Base-by-base conservation (phyloP, 2,888 invertebrate species). In the Invenusta paracnida region DNA sequence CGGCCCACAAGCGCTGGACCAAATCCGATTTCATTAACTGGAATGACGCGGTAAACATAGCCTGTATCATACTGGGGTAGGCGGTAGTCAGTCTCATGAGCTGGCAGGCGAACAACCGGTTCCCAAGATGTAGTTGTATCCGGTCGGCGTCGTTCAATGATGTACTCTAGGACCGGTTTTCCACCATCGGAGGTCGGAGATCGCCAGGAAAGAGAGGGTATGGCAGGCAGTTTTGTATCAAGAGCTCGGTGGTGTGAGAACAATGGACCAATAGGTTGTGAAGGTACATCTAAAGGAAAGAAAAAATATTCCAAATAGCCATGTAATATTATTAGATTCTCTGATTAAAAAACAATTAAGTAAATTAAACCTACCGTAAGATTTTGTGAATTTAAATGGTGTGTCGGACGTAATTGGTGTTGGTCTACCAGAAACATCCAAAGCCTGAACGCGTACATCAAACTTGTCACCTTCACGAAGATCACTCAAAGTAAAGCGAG, bases 161-260 rank as follows among this genome's bases (percentile, higher is more conserved):
- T 86, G 88, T 91, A 91, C 87, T 89, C 89, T 66, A 88, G 87
- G 73, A 91, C 89, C 0, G 90, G 90, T 81, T 89, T 88, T 0
- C 91, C 91, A 27, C 91, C 91, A 87, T 91, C 91, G 30, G 87
- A 88, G 67, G 88, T 88, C 0, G 91, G 91, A 73, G 91, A 89
- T 11, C 89, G 84, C 91, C 91, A 91, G 87, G 48, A 25, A 25
- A 83, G 17, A 2, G n/a, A 2, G n/a, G 28, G 23, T n/a, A n/a
- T n/a, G n/a, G n/a, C n/a, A n/a, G n/a, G n/a, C 27, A 25, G 5
- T 27, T 23, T 28, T 29, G 13, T 1, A 29, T 11, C 27, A 25
- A 2, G 23, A 2, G 5, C 31, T 2, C 25, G 29, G 2, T 13
- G 23, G 1, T 30, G 31, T 13, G 73, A 25, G 73, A 73, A 73